A percentile compares a stretch with the other conserved stretches of the same genome.
These are phyloP conservation scores for Myripristis murdjan DNA, from an alignment of 2,797 vertebrate species.

Conservation along the genomic window DNA sequence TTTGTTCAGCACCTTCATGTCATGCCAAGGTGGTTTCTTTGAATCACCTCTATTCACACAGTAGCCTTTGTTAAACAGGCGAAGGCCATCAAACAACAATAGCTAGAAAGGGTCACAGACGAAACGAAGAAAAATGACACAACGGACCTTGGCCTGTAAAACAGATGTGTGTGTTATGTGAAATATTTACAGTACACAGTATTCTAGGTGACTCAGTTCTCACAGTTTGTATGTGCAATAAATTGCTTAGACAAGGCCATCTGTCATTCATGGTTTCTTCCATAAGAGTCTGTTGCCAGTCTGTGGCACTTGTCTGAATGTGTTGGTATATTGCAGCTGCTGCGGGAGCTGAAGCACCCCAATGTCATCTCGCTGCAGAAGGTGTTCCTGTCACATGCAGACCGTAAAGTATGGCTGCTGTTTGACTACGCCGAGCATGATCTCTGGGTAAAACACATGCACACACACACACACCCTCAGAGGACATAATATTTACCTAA, in stretches of 20 bases:
- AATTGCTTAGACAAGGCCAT: background rate
- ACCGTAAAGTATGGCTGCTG: constrained; percentile 99
- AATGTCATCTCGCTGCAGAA: constrained; percentile 99
- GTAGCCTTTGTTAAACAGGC: constrained; percentile 31
- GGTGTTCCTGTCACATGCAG: constrained; percentile 98
- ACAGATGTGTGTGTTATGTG: background rate
- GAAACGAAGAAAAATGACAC: background rate
- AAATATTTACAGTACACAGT: background rate
- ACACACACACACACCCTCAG: constrained; percentile 12
- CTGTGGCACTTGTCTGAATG: constrained; percentile 21
- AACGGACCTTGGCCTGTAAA: background rate
- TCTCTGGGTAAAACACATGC: constrained; percentile 92
- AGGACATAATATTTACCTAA: constrained; percentile 21
- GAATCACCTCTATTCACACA: constrained; percentile 30
- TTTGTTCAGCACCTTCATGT: constrained; percentile 36
- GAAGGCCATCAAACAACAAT: constrained; percentile 5
- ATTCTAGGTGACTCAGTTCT: background rate
- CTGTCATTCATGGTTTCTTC: constrained; percentile 24
- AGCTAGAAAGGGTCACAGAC: background rate
- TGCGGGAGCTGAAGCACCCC: constrained; percentile 98
- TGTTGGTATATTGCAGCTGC: constrained; percentile 90
- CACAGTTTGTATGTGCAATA: background rate
- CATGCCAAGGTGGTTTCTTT: constrained; percentile 42
- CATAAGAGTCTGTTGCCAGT: background rate
- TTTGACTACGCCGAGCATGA: constrained; percentile 99